Evolutionary conservation across 2,113 vertebrate genomes (phyloP), one percentile per base, ranked within the genome.

Genomic region (Xiphorhynchus elegans): DNA sequence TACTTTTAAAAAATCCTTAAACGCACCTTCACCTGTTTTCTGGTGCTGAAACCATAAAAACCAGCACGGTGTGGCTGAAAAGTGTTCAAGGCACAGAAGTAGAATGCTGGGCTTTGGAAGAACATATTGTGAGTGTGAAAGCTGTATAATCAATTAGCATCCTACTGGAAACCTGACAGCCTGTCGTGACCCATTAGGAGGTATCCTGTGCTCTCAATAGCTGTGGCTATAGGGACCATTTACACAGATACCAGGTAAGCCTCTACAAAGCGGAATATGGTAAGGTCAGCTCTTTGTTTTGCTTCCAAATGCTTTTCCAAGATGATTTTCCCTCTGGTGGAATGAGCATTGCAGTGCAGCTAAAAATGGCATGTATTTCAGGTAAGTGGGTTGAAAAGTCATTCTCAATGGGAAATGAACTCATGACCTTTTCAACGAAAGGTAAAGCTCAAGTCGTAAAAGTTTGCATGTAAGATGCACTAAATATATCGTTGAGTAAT

Each of bases 81-180:
- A 90, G 42, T 1, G 10, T 77, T 83, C 20, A 2, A 5, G 0
- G 12, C 55, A 79, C 46, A 76, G 69, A 90, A 84, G 80, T 84
- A 73, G 90, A 92, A 76, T 29, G 77, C 88, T 92, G 90, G 52
- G 93, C 86, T 95, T 87, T 83, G 91, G 85, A 73, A 68, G 92
- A 81, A 92, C 91, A 87, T 84, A 84, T 92, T 85, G 93, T 80
- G 92, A 95, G 96, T 50, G 82, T 88, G 63, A 93, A 94, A 95
- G 92, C 94, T 93, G 87, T 63, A 93, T 95, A 92, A 97, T 96
- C 94, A 96, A 96, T 97, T 96, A 95, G 84, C 94, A 90, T 94
- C 96, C 93, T 81, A 63, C 90, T 74, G 94, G 96, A 91, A 94
- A 96, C 84, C 84, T 91, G 92, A 90, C 87, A 88, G 77, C 92